These are phyloP conservation scores for Catonia carolina DNA, from an alignment of 2,888 invertebrate species.

Conservation along the genomic window DNA sequence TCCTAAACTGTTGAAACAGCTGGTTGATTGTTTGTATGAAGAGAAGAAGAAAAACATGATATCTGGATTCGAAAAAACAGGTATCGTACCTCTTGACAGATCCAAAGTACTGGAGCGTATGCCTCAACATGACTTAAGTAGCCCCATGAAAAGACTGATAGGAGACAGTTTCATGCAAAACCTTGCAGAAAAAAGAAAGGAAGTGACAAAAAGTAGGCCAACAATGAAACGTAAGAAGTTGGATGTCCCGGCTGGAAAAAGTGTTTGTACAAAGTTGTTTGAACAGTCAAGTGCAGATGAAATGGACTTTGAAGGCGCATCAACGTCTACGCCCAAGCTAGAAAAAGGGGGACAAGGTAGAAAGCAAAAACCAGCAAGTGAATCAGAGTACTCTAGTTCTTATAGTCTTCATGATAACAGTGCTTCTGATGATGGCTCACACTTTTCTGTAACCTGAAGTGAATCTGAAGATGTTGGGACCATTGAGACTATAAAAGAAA, in stretches of 20 bases:
- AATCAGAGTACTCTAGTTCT: slow-evolving; percentile 3
- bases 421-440: slow-evolving; percentile 13
- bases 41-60: neutral
- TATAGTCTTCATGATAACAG: neutral
- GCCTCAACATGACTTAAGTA: neutral
- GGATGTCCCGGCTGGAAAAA: neutral
- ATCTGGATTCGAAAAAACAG: neutral
- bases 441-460: slow-evolving; percentile 1
- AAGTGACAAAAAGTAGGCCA: neutral
- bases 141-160: neutral
- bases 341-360: neutral
- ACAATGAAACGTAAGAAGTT: neutral
- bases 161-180: neutral
- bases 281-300: too few relatives aligned
- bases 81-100: neutral
- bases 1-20: slow-evolving; percentile 19
- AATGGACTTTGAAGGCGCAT: too few relatives aligned
- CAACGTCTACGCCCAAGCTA: too few relatives aligned
- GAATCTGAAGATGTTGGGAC: slow-evolving; percentile 11
- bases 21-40: neutral
- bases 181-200: neutral
- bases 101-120: neutral
- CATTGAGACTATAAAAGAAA: neutral
- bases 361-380: slow-evolving; percentile 2
- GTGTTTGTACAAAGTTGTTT: neutral